phyloP scores from a whole-genome alignment of 2,797 vertebrate species.

The Leptoclinus maculatus region DNA sequence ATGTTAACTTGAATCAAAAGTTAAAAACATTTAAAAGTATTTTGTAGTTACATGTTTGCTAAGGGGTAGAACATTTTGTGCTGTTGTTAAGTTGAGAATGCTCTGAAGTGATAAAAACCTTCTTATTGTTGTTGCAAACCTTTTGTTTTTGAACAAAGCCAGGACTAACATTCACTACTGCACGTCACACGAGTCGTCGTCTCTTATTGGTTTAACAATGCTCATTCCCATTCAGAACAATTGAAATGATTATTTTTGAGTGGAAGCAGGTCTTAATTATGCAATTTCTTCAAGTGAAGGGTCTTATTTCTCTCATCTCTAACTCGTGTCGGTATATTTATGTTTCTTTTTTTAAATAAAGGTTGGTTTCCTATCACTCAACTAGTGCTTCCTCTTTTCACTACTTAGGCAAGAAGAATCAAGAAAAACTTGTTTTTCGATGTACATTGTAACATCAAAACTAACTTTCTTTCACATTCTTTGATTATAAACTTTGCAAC shows the following conservation, averaged over 20 bases:
- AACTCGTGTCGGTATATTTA: constrained; percentile 69
- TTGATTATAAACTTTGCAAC: neutral
- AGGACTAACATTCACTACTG: constrained; percentile 35
- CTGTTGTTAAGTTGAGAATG: constrained; percentile 14
- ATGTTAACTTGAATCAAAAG: constrained; percentile 25
- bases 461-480: neutral
- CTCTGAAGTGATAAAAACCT: constrained; percentile 27
- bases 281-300: constrained; percentile 50
- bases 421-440: neutral
- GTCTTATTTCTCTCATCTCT: constrained; percentile 48
- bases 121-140: constrained; percentile 17
- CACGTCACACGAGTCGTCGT: constrained; percentile 12
- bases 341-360: constrained; percentile 77
- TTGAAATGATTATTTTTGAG: constrained; percentile 19
- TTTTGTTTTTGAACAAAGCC: constrained; percentile 48
- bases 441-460: neutral
- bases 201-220: neutral
- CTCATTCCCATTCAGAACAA: constrained; percentile 19
- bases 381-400: neutral
- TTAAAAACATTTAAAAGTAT: constrained; percentile 31
- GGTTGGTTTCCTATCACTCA: constrained; percentile 66
- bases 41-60: constrained; percentile 45
- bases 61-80: constrained; percentile 22
- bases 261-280: constrained; percentile 59
- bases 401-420: neutral